A percentile compares a stretch with the other conserved stretches of the same genome.
Conservation (phyloP, 2,797 vertebrate genomes). For the Cossypha caffra region DNA sequence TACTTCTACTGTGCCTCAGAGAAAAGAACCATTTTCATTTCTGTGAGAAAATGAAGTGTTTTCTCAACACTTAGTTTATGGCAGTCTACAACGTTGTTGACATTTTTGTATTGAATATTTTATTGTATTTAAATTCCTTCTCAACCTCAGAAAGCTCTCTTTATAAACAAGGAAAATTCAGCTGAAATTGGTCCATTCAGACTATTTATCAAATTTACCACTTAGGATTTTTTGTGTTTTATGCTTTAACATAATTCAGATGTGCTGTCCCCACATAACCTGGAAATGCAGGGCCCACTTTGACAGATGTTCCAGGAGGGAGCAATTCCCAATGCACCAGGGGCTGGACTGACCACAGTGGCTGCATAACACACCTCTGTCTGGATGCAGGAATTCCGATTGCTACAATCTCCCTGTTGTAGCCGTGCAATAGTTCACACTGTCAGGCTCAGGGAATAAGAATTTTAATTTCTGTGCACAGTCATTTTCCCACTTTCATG, state of each 20-base stretch:
- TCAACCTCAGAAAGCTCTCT: neutral
- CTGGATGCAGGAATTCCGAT: neutral
- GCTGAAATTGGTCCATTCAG: neutral
- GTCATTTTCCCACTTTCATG: neutral
- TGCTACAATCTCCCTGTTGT: neutral
- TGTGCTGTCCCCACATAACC: neutral
- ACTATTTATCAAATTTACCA: neutral
- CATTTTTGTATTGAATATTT: neutral
- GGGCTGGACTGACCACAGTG: neutral
- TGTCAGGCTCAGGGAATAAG: neutral
- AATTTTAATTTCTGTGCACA: neutral
- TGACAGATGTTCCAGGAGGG: neutral
- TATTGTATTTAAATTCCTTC: neutral
- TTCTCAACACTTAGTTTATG: neutral
- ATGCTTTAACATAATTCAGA: neutral
- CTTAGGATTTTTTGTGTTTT: neutral
- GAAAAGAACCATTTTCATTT: neutral
- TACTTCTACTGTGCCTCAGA: neutral
- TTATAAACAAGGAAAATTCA: neutral
- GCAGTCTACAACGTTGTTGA: neutral
- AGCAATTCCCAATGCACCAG: neutral
- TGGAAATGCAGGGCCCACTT: accelerated
- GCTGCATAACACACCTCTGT: accelerated
- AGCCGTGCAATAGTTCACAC: neutral
- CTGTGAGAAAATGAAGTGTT: neutral